phyloP scores from a whole-genome alignment of 2,797 vertebrate species.

The Neomorphus geoffroyi region DNA sequence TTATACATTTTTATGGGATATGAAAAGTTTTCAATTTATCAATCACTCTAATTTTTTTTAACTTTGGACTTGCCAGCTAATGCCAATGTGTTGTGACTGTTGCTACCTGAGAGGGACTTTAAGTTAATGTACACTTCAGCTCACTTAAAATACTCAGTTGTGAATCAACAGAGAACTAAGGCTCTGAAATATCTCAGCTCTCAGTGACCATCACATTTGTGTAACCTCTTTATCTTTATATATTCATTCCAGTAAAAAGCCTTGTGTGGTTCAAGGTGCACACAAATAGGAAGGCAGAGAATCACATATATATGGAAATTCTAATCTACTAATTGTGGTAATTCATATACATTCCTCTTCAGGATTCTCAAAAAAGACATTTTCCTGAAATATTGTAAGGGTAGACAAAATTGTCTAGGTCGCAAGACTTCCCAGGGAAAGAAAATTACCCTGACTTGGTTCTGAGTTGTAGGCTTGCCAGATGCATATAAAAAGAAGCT shows the following conservation, averaged over 20 bases:
- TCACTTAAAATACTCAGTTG: not conserved
- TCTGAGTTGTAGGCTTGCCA: not conserved
- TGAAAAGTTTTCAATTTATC: not conserved
- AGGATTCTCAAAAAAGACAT: not conserved
- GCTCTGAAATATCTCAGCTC: not conserved
- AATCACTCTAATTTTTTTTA: not conserved
- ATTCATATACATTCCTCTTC: not conserved
- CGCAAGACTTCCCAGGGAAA: not conserved
- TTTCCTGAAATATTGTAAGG: not conserved
- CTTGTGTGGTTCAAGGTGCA: not conserved
- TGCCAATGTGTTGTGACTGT: not conserved
- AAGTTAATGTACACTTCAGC: not conserved
- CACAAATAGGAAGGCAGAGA: not conserved
- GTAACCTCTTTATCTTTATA: not conserved
- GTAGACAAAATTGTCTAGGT: not conserved
- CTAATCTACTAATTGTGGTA: not conserved
- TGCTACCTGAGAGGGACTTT: not conserved
- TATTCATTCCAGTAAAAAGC: not conserved
- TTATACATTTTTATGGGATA: not conserved
- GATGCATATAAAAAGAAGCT: not conserved
- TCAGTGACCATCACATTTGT: not conserved
- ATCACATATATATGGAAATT: not conserved
- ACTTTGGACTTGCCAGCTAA: not conserved
- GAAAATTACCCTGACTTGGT: not conserved
- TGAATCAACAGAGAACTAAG: not conserved